These are phyloP conservation scores for Papilio helenus DNA, from an alignment of 1,140 invertebrate genomes.

Conservation along the genomic window DNA sequence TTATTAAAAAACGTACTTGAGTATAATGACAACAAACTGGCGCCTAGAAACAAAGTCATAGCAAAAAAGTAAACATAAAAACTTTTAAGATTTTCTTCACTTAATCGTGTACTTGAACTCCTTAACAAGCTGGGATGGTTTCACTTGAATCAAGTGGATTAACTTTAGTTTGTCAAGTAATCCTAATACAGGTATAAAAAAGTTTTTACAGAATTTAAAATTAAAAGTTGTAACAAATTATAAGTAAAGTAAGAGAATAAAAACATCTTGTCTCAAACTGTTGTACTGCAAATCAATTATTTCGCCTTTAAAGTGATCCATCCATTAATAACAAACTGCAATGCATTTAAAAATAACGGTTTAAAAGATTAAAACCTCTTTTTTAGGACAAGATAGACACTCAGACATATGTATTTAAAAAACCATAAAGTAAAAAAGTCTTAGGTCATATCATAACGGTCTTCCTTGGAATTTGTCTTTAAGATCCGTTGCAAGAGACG, in stretches of 20 bases:
- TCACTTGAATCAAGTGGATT: background rate
- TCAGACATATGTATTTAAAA: background rate
- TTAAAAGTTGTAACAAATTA: too few relatives aligned
- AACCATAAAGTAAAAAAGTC: background rate
- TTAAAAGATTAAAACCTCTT: too few relatives aligned
- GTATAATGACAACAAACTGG: background rate
- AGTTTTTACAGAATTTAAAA: too few relatives aligned
- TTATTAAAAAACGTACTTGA: background rate
- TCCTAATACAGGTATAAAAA: too few relatives aligned
- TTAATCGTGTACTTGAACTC: background rate
- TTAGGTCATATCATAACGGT: background rate
- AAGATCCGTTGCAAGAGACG: slow-evolving; percentile 8
- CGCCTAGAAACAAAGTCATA: background rate
- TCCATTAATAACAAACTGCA: too few relatives aligned
- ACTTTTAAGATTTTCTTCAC: background rate
- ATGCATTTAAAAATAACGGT: too few relatives aligned
- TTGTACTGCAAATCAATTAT: too few relatives aligned
- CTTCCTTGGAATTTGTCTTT: slow-evolving; percentile 31
- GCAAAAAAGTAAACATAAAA: slow-evolving; percentile 4
- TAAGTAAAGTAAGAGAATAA: too few relatives aligned
- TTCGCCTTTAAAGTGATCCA: too few relatives aligned
- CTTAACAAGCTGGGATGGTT: background rate
- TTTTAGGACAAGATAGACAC: background rate
- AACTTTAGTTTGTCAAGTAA: background rate
- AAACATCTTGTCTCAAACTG: too few relatives aligned